Evolutionary conservation across 2,888 invertebrate genomes (phyloP).

Genomic region (Drosophila tanythrix): DNA sequence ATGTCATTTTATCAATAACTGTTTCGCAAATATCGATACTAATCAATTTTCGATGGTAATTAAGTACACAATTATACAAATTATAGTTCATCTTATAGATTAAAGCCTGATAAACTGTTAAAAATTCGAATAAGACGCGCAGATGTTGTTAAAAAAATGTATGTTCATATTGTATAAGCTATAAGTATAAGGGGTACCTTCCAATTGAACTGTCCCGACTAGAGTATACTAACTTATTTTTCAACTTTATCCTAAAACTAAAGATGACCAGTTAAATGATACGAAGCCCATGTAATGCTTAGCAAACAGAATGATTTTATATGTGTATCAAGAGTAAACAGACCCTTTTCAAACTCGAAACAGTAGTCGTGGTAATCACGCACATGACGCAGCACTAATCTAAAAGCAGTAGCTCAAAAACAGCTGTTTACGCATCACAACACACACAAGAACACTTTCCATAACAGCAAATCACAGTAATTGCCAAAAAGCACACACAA

Average conservation of each 20-base stretch:
- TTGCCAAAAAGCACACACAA: conserved; percentile 44
- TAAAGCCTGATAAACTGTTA: neutral
- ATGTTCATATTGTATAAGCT: neutral
- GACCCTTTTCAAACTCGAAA: neutral
- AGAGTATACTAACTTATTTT: neutral
- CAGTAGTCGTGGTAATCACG: neutral
- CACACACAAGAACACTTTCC: conserved; percentile 39
- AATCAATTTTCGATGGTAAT: neutral
- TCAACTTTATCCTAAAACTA: neutral
- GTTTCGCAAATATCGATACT: neutral
- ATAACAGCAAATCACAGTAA: conserved; percentile 49
- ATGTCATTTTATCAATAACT: neutral
- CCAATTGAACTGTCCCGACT: neutral
- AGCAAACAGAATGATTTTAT: neutral
- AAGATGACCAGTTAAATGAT: neutral
- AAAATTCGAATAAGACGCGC: neutral
- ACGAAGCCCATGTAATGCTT: neutral
- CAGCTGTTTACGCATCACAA: conserved; percentile 18
- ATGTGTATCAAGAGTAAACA: neutral
- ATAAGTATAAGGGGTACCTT: no score
- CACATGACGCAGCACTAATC: conserved; percentile 12
- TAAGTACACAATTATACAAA: neutral
- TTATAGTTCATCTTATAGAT: neutral
- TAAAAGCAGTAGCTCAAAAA: neutral
- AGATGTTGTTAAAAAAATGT: neutral